Conservation (phyloP, 2,113 vertebrate species). For the Lampris megalopsis region DNA sequence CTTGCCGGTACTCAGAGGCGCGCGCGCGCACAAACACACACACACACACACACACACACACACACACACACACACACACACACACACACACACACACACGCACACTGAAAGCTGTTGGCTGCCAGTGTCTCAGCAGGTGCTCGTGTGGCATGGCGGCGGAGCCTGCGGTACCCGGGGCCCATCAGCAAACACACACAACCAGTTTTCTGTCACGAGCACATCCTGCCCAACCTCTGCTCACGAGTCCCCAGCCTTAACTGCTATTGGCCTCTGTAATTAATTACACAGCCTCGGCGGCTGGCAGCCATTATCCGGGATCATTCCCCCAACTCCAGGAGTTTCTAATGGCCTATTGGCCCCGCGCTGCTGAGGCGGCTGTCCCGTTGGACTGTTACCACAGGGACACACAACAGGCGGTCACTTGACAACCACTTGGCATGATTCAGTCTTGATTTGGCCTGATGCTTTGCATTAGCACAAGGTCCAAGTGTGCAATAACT, state of each 20-base stretch:
- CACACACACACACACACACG: slow-evolving; percentile 27
- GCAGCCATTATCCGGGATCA: slow-evolving; percentile 51
- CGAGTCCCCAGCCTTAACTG: slow-evolving; percentile 61
- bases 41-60: slow-evolving; percentile 9
- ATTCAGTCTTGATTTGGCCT: slow-evolving; percentile 19
- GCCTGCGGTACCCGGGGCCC: slow-evolving; percentile 47
- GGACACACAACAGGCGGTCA: neutral
- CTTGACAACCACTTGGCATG: neutral
- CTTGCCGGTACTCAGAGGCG: slow-evolving; percentile 25
- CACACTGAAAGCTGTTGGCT: slow-evolving; percentile 55
- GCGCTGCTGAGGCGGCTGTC: neutral
- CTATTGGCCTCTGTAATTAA: slow-evolving; percentile 72
- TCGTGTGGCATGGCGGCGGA: slow-evolving; percentile 37
- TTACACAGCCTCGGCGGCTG: slow-evolving; percentile 47
- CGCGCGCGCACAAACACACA: neutral
- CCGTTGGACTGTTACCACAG: neutral
- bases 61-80: slow-evolving; percentile 8
- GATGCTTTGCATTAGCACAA: slow-evolving; percentile 26
- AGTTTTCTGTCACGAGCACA: slow-evolving; percentile 33
- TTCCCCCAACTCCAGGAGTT: slow-evolving; percentile 31
- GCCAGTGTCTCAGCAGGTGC: slow-evolving; percentile 67
- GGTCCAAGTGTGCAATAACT: slow-evolving; percentile 23
- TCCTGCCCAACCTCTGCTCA: slow-evolving; percentile 29
- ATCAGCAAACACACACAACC: slow-evolving; percentile 42
- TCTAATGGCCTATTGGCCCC: slow-evolving; percentile 26